These are phyloP conservation scores for Petrocephalus zakoni DNA, from an alignment of 2,113 vertebrate species.

Conservation along the genomic window DNA sequence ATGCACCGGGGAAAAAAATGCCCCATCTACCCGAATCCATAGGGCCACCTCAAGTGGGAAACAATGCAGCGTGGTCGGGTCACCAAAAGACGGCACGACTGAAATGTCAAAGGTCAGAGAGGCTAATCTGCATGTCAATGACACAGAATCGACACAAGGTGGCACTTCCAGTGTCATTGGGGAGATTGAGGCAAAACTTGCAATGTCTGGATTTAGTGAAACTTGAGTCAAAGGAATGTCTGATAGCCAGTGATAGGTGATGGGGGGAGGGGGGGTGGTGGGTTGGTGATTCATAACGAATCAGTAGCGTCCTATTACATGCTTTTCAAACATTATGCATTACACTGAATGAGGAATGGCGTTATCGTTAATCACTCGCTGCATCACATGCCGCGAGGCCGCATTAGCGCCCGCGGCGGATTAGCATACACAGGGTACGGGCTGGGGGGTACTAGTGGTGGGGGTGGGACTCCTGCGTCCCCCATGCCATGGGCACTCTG, in stretches of 20 bases:
- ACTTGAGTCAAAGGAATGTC: background rate
- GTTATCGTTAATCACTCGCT: background rate
- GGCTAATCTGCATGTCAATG: background rate
- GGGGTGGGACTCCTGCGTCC: background rate
- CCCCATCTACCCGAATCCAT: background rate
- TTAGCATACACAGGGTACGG: background rate
- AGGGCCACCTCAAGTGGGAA: background rate
- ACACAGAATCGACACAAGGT: background rate
- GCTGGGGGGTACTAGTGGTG: background rate
- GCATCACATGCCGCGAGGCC: background rate
- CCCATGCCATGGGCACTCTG: background rate
- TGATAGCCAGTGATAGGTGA: no score
- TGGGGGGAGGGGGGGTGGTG: background rate
- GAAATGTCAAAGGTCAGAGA: background rate
- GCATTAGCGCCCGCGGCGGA: background rate
- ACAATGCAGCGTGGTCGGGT: background rate
- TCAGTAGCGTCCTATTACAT: background rate
- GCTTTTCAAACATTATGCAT: background rate
- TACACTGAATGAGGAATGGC: background rate
- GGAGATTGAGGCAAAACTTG: background rate
- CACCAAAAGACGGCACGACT: background rate
- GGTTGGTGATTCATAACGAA: background rate
- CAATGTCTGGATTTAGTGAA: background rate
- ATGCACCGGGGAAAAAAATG: background rate
- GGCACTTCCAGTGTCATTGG: background rate